Evolutionary conservation across 2,113 vertebrate genomes (phyloP).

Genomic region (Vireo altiloquus): DNA sequence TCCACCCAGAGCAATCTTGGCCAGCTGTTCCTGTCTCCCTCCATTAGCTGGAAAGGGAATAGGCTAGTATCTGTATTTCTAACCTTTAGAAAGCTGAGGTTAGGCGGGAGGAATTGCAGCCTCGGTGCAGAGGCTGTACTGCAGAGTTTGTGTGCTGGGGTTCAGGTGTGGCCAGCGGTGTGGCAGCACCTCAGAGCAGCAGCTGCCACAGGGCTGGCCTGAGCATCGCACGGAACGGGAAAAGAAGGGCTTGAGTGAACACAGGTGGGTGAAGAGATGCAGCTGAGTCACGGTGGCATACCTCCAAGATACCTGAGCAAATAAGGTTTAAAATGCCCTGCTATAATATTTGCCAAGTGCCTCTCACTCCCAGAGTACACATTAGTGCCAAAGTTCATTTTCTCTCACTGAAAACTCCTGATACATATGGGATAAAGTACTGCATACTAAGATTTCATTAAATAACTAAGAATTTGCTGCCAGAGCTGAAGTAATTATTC

Average conservation of each 20-base stretch:
- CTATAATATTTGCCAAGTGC: not conserved
- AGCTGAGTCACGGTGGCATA: not conserved
- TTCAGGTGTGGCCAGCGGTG: accelerated
- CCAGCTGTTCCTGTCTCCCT: conserved; percentile 24
- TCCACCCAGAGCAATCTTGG: not conserved
- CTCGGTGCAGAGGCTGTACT: accelerated
- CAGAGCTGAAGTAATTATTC: not conserved
- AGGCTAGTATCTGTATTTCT: not conserved
- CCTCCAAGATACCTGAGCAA: not conserved
- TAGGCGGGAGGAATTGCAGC: not conserved
- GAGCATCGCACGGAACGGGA: accelerated
- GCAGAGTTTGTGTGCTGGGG: accelerated
- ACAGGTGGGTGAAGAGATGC: not conserved
- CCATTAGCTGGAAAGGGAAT: not conserved
- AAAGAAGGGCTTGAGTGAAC: not conserved
- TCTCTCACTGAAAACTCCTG: not conserved
- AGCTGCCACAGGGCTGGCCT: not conserved
- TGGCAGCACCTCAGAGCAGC: not conserved
- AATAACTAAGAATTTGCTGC: not conserved
- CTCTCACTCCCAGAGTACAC: not conserved
- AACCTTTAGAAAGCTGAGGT: not conserved
- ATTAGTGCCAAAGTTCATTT: conserved; percentile 10
- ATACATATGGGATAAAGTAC: not conserved
- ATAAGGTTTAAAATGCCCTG: not conserved
- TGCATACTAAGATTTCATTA: not conserved